These are phyloP conservation scores for Cryptophagus acutangulus DNA, from an alignment of 2,888 invertebrate species.

Conservation along the genomic window DNA sequence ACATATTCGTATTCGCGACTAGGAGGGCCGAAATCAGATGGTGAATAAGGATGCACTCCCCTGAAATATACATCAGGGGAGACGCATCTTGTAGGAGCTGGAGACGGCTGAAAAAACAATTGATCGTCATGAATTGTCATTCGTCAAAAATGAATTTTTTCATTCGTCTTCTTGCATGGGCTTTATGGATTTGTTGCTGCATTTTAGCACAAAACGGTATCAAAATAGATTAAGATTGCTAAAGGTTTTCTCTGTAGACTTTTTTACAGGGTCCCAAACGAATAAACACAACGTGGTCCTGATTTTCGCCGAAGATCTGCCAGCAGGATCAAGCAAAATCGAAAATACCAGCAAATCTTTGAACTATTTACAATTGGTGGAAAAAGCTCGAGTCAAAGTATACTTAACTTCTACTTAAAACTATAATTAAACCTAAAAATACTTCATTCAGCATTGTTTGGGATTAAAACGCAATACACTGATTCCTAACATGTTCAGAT, in stretches of 20 bases:
- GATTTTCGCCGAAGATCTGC: conserved; percentile 28
- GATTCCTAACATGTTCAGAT: background rate
- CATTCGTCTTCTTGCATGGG: too few species aligned
- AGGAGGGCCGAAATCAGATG: conserved; percentile 47
- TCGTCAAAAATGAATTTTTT: background rate
- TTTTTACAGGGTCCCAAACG: background rate
- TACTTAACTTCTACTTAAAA: background rate
- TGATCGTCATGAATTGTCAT: too few species aligned
- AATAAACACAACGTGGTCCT: conserved; percentile 26
- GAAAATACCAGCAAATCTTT: conserved; percentile 24
- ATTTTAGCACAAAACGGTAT: too few species aligned
- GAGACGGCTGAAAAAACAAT: conserved; percentile 49
- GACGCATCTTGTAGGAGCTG: conserved; percentile 54
- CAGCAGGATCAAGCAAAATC: too few species aligned
- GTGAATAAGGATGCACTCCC: conserved; percentile 35
- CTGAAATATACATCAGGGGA: conserved; percentile 41
- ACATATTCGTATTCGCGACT: conserved; percentile 64
- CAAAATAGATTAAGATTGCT: too few species aligned
- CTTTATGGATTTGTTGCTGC: too few species aligned
- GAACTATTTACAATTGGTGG: conserved; percentile 11
- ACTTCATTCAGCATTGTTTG: conserved; percentile 9
- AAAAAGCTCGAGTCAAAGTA: conserved; percentile 2
- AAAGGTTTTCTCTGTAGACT: too few species aligned
- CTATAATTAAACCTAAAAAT: background rate
- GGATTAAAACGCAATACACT: conserved; percentile 1